These are phyloP conservation scores for Linepithema humile DNA, from an alignment of 1,140 invertebrate species.

Conservation along the genomic window DNA sequence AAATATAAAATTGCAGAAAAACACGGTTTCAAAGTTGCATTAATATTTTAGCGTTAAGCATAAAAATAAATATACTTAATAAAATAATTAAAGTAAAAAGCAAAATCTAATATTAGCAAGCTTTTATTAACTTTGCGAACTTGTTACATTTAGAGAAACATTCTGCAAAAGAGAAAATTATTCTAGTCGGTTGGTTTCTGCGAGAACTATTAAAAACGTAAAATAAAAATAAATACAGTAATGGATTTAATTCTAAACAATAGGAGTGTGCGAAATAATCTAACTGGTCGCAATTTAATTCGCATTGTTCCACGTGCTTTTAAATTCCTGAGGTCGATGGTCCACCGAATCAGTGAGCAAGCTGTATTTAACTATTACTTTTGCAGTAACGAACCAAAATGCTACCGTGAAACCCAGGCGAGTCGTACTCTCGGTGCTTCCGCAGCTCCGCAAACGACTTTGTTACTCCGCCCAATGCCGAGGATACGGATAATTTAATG, in stretches of 20 bases:
- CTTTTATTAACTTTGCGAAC: too few species aligned
- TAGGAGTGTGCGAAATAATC: not conserved
- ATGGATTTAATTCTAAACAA: not conserved
- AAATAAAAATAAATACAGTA: too few species aligned
- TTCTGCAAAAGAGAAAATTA: not conserved
- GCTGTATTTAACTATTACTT: slow-evolving; percentile 39
- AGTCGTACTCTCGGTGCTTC: slow-evolving; percentile 1
- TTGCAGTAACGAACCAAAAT: slow-evolving; percentile 42
- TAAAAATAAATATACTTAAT: not conserved
- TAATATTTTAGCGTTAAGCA: not conserved
- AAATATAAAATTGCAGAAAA: too few species aligned
- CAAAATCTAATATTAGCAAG: not conserved
- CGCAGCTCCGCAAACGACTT: slow-evolving; percentile 30
- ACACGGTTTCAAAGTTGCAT: not conserved
- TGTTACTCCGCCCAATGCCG: too few species aligned
- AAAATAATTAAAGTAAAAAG: not conserved
- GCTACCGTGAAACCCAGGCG: slow-evolving; percentile 1
- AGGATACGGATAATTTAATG: slow-evolving; percentile 16
- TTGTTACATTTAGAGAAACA: not conserved
- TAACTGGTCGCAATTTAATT: slow-evolving; percentile 3
- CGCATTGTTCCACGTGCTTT: not conserved
- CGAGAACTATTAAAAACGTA: too few species aligned
- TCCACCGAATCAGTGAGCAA: slow-evolving; percentile 8
- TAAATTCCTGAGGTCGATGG: slow-evolving; percentile 5
- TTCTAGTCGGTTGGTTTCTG: too few species aligned